Evolutionary conservation across 2,797 vertebrate genomes (phyloP).

Genomic region (Crotalus adamanteus): DNA sequence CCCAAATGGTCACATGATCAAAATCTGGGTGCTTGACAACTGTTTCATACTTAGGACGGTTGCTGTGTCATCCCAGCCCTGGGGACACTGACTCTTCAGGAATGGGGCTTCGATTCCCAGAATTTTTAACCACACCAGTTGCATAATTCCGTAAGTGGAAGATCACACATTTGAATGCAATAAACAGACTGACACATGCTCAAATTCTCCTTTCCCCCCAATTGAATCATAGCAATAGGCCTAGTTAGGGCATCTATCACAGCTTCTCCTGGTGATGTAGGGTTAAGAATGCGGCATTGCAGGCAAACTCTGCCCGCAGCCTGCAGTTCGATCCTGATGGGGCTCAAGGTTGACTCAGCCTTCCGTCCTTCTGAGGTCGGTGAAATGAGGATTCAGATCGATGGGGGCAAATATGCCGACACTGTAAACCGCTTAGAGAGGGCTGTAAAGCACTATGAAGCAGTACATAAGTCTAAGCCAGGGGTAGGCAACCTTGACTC

Average conservation of each 20-base stretch:
- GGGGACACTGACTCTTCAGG: neutral
- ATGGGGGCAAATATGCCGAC: neutral
- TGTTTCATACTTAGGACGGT: neutral
- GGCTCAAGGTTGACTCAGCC: neutral
- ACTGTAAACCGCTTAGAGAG: neutral
- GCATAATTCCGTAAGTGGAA: neutral
- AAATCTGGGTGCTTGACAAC: neutral
- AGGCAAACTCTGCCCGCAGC: neutral
- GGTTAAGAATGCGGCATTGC: neutral
- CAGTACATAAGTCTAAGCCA: neutral
- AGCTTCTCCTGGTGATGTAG: neutral
- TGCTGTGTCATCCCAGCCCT: neutral
- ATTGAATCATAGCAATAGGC: neutral
- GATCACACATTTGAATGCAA: neutral
- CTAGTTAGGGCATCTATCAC: neutral
- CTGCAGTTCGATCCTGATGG: neutral
- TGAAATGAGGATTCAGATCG: neutral
- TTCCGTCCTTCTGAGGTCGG: neutral
- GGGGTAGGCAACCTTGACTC: too few species aligned
- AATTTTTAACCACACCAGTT: neutral
- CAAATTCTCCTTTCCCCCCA: neutral
- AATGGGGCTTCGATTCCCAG: neutral
- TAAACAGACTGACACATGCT: neutral
- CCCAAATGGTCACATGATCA: neutral
- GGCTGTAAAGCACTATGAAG: neutral